Evolutionary conservation across 37 sponge, comb jelly and placozoan genomes (phyloP), one percentile per base, ranked within the genome.

Genomic region (Geodia barretti): DNA sequence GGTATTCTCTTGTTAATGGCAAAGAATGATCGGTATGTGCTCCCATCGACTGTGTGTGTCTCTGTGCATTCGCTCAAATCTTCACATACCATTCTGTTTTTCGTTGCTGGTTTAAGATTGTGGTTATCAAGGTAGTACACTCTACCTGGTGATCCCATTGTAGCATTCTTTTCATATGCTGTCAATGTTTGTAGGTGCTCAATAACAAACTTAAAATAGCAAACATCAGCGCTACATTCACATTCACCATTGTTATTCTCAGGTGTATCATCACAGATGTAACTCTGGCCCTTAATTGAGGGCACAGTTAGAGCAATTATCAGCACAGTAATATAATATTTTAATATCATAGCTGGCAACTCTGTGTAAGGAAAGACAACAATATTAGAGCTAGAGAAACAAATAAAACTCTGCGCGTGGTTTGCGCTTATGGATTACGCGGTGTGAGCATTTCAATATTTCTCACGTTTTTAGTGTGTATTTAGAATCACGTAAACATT

Each of bases 151-250:
- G 11, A 32, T 0, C 71, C 71, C 1, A 61, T 34, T 21, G 65
- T 30, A 4, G 54, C 61, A 4, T 38, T 28, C 3, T 65, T 30
- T 31, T 70, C 7, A 39, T 88, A 88, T 31, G 78, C 66, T 1
- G 83, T 78, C 61, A 88, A 88, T 11, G 89, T 83, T 17, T 88
- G 75, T 0, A 90, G 39, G 35, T 90, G 77, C 68, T 85, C 86
- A 62, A 85, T 70, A 1, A 76, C 77, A 8, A 85, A 78, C 1
- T 54, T 76, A 68, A 84, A 84, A 1, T 80, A 63, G 41, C 86
- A 81, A 2, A 64, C 79, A 37, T 71, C 72, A 4, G 60, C 5
- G 8, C 20, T 41, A 28, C 70, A 28, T 31, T 71, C 81, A 70
- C 81, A 81, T 19, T 31, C 81, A 81, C 72, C 69, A 21, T 41